These are phyloP conservation scores for Aegithalos caudatus DNA, from an alignment of 2,113 vertebrate genomes.

Conservation along the genomic window DNA sequence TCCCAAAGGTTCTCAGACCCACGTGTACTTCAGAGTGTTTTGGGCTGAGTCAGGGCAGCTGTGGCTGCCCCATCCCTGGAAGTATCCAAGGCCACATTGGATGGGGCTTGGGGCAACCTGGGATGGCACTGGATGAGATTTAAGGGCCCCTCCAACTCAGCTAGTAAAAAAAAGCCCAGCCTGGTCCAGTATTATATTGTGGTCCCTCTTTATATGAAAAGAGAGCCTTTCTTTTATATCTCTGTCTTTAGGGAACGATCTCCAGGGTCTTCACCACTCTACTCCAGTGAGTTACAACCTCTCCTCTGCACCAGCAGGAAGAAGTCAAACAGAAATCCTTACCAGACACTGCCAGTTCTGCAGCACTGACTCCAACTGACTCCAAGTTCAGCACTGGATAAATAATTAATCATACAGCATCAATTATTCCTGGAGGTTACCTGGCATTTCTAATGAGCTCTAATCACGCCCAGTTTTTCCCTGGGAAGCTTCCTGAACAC, in stretches of 20 bases:
- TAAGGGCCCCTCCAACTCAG: neutral
- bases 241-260: neutral
- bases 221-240: too few relatives aligned
- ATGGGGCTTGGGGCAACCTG: rapidly evolving
- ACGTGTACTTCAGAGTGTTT: neutral
- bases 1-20: neutral
- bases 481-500: neutral
- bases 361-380: neutral
- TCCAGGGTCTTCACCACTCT: neutral
- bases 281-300: neutral
- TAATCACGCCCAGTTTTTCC: neutral
- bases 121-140: neutral
- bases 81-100: neutral
- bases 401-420: neutral
- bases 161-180: neutral
- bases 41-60: neutral
- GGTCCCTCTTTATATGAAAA: neutral
- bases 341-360: neutral
- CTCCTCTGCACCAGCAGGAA: neutral
- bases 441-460: neutral
- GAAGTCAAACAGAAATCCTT: neutral
- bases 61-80: neutral
- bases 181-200: neutral
- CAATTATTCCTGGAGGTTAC: neutral
- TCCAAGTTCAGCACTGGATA: neutral